These are phyloP conservation scores for Desoria tigrina DNA, from an alignment of 2,888 invertebrate species.

Conservation along the genomic window DNA sequence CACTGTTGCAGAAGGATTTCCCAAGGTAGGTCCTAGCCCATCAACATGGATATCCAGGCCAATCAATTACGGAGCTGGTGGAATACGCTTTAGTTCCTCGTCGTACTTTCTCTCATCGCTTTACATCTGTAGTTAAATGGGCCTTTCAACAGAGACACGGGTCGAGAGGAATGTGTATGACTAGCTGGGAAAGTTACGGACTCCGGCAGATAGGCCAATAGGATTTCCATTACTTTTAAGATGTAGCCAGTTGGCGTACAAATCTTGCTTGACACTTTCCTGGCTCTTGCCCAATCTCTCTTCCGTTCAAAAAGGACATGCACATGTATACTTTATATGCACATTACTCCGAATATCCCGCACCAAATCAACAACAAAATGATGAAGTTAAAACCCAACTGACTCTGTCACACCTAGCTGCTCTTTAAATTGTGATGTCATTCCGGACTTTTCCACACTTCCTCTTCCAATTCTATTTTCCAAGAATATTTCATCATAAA, in stretches of 20 bases:
- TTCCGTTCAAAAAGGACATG: background rate
- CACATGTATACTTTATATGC: background rate
- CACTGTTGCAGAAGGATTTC: background rate
- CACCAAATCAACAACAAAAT: background rate
- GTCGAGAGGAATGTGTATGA: too few species aligned
- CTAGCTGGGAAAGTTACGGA: too few species aligned
- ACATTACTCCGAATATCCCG: background rate
- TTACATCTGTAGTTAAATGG: too few species aligned
- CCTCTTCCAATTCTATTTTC: too few species aligned
- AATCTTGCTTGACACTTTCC: slow-evolving; percentile 39
- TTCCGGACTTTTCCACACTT: too few species aligned
- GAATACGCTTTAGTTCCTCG: too few species aligned
- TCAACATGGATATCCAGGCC: slow-evolving; percentile 10
- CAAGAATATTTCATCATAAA: too few species aligned
- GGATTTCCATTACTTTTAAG: background rate
- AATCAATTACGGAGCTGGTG: background rate
- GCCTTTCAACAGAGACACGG: too few species aligned
- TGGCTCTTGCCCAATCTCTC: slow-evolving; percentile 36
- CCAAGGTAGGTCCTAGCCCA: background rate
- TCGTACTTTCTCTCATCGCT: too few species aligned
- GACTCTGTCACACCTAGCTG: slow-evolving; percentile 10
- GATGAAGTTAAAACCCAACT: slow-evolving; percentile 7
- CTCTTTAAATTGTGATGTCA: too few species aligned
- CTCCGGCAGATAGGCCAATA: too few species aligned
- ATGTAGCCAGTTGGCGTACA: slow-evolving; percentile 25